Base-by-base conservation (phyloP, 1,140 invertebrate genomes). In the Hyles vespertilio region DNA sequence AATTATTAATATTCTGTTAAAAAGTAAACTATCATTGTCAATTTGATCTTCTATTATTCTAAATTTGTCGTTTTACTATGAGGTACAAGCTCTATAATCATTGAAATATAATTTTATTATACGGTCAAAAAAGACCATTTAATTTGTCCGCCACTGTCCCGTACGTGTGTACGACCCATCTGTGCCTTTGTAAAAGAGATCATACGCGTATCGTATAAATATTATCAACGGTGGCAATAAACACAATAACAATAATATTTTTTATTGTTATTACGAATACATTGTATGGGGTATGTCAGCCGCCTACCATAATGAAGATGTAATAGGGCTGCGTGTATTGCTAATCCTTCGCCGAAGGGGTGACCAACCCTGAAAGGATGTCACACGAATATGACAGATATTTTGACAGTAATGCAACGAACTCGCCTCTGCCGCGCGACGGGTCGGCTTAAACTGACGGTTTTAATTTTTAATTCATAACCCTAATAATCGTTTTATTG, bases 241-340 rank as follows among this genome's bases (percentile, higher is more conserved):
- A 84, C 69, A 73, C 71, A 73, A 75, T 81, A 79, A 85, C 77
- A 84, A 83, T 79, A 81, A 81, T 74, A 77, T 74, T 77, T 81
- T 81, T 77, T 77, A 77, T 79, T 81, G 74, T 81, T 79, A 80
- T 69, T 74, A 67, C 66, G 51, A 63, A 62, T 69, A 79, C 74
- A 83, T 81, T 78, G 57, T 44, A 57, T 66, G 61, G 72, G 62
- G 56, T 58, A 64, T 76, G 79, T 70, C 81, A 82, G 81, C 77
- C 81, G 81, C 82, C 84, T 83, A 83, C 86, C 77, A 74, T 87
- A 89, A 89, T 89, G 86, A 89, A 89, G 86, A 86, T 89, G 86
- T 89, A 89, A 88, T 88, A 63, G 82, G 85, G 80, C 76, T 66
- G 68, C 59, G 56, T 59, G 65, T 60, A 67, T 66, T 61, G 58